A percentile compares a stretch with the other conserved stretches of the same genome.
phyloP scores from a whole-genome alignment of 1,140 invertebrate genomes.

The Bombyx mandarina region DNA sequence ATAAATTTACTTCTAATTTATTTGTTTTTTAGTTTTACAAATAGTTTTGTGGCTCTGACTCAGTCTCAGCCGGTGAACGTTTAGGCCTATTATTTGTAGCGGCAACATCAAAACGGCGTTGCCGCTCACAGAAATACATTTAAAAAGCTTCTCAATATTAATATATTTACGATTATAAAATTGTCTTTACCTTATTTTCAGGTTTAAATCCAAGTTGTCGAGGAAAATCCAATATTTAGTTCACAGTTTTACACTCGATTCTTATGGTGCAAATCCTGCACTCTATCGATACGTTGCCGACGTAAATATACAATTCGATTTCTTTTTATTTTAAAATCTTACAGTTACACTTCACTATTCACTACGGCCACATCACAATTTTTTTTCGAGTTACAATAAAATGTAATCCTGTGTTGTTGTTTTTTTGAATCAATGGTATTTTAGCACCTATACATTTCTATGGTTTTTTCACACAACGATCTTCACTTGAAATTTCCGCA shows the following conservation, averaged over 20 bases:
- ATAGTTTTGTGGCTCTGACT: too few species aligned
- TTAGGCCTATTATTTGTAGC: constrained; percentile 36
- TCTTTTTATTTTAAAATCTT: neutral
- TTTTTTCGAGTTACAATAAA: too few species aligned
- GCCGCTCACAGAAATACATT: neutral
- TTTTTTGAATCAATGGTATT: too few species aligned
- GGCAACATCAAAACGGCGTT: neutral
- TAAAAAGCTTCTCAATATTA: neutral
- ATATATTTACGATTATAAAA: constrained; percentile 10
- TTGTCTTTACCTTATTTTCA: constrained; percentile 39
- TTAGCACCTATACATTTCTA: too few species aligned
- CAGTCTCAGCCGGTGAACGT: constrained; percentile 13
- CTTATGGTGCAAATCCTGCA: neutral
- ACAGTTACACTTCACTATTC: neutral
- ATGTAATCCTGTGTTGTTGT: too few species aligned
- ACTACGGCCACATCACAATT: neutral
- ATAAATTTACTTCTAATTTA: too few species aligned
- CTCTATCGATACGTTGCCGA: neutral
- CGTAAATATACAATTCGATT: neutral
- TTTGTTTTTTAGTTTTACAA: too few species aligned
- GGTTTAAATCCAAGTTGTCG: constrained; percentile 35
- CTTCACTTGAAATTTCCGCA: too few species aligned
- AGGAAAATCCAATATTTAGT: constrained; percentile 37
- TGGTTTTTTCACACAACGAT: too few species aligned
- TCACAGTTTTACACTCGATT: constrained; percentile 24